phyloP scores from a whole-genome alignment of 2,113 vertebrate species.

The Aythya baeri region DNA sequence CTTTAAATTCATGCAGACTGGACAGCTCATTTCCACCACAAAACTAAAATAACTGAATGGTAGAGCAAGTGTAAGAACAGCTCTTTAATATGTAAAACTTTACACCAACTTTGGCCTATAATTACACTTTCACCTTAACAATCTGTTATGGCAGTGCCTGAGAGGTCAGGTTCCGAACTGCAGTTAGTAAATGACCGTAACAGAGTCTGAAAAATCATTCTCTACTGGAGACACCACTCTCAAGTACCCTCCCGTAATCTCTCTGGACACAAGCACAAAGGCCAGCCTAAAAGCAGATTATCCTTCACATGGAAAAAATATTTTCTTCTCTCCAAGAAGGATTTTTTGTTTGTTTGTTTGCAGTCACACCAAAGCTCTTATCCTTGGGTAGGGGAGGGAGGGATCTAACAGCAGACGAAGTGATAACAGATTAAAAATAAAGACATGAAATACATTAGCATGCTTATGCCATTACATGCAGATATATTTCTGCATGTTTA shows the following conservation, averaged over 20 bases:
- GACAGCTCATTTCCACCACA: neutral
- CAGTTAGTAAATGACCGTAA: neutral
- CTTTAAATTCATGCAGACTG: neutral
- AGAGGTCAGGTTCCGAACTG: neutral
- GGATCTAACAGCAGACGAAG: neutral
- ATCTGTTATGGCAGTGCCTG: neutral
- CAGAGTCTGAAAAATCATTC: neutral
- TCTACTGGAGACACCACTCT: neutral
- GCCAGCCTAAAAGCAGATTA: neutral
- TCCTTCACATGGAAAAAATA: neutral
- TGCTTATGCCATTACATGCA: neutral
- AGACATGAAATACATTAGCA: neutral
- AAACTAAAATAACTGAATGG: neutral
- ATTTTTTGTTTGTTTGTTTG: neutral
- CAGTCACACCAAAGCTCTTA: neutral
- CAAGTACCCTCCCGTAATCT: neutral
- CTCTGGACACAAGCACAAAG: neutral
- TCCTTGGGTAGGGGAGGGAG: neutral
- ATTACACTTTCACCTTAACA: neutral
- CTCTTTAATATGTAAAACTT: neutral
- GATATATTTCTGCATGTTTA: neutral
- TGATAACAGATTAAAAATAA: neutral
- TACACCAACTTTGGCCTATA: neutral
- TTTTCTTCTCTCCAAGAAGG: neutral
- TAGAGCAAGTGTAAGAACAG: constrained; percentile 1